Evolutionary conservation across 2,888 invertebrate genomes (phyloP), one percentile per base, ranked within the genome.

Genomic region (Rhorus exstirpatorius): DNA sequence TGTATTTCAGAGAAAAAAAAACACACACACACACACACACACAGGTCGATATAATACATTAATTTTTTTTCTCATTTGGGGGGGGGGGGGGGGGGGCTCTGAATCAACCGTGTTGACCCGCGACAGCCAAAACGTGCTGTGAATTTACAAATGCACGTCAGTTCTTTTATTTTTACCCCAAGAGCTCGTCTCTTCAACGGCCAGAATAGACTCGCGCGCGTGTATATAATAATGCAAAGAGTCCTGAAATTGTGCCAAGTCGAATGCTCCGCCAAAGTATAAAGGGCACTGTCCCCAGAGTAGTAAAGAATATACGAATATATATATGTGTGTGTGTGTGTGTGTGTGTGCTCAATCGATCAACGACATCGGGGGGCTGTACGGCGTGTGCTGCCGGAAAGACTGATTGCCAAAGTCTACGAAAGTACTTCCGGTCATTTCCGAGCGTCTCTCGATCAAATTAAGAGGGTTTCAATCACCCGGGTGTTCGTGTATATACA

Each of bases 231-330:
- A 85, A 81, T 83, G 79, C 74, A 81, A 72, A 53, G 72, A 67
- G 49, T 63, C 53, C 67, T 80, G 84, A 81, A 72, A 76, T 55
- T 70, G 44, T 79, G 85, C 84, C 85, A 84, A 85, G 84, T 83
- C 84, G 84, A 84, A 85, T 83, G 74, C 79, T 79, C 76, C 74
- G 46, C 46, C 58, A 51, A 46, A 19, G 55, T 49, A 41, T 55
- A 58, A 19, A 67, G 67, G 55, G 24, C 46, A 67, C 53, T 44
- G 65, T 76, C 38, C 55, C 55, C 51, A 26, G 14, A 67, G 58
- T 44, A 0, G 46, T 46, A 21, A 46, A 63, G n/a, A n/a, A n/a
- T n/a, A n/a, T n/a, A n/a, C n/a, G n/a, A n/a, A n/a, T n/a, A 35
- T 61, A 21, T 21, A 61, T 19, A 71, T 24, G 44, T 2, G 21